Conservation (phyloP, 2,113 vertebrate genomes). For the Lota lota region DNA sequence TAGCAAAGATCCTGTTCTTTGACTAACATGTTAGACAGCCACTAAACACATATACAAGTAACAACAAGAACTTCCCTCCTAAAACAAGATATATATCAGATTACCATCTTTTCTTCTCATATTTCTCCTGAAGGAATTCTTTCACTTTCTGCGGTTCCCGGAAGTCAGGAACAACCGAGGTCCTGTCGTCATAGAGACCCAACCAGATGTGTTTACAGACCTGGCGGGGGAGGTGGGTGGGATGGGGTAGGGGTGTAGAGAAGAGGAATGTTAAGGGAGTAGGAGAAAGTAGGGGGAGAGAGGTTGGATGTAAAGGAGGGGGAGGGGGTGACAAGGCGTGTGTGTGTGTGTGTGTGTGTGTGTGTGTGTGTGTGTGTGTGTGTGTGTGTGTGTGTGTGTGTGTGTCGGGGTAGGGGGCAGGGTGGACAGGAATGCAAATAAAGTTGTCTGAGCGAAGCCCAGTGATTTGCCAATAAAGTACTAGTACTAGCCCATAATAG, state of each 20-base stretch:
- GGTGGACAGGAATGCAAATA: conserved; percentile 53
- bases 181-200: conserved; percentile 97
- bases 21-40: too few relatives aligned
- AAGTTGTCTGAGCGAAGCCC: conserved; percentile 34
- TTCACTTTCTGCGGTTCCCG: conserved; percentile 98
- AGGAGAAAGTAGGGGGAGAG: conserved; percentile 7
- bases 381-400: not conserved
- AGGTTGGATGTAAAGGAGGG: conserved; percentile 27
- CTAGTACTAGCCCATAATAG: not conserved
- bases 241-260: conserved; percentile 21
- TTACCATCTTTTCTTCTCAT: conserved; percentile 99
- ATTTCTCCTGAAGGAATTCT: conserved; percentile 99
- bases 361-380: not conserved
- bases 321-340: conserved; percentile 37
- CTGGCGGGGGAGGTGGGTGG: conserved; percentile 63
- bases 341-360: not conserved
- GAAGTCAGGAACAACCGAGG: conserved; percentile 96
- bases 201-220: conserved; percentile 99
- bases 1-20: too few relatives aligned
- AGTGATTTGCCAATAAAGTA: conserved; percentile 23
- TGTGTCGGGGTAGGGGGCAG: conserved; percentile 14
- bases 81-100: too few relatives aligned
- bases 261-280: conserved; percentile 6
- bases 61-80: too few relatives aligned
- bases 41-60: too few relatives aligned